Percentiles rank a stretch among this genome's conserved stretches.
These are phyloP conservation scores for Corythucha ciliata DNA, from an alignment of 2,888 invertebrate genomes.

Conservation along the genomic window DNA sequence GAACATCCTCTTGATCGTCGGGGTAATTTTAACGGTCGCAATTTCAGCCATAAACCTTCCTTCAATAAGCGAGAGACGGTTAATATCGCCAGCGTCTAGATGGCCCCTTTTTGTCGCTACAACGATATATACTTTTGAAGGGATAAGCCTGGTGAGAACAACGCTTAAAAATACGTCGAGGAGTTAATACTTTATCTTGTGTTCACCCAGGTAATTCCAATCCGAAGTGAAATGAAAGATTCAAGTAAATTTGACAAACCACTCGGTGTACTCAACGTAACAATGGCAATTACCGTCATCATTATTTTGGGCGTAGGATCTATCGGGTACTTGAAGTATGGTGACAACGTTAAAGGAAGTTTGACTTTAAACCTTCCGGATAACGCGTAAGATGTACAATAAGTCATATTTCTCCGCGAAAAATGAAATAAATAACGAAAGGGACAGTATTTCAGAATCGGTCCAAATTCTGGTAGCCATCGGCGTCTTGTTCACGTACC, in stretches of 20 bases:
- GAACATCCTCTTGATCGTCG: slow-evolving; percentile 64
- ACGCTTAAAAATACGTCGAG: no score
- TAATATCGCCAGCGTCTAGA: slow-evolving; percentile 47
- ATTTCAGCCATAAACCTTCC: slow-evolving; percentile 66
- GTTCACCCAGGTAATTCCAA: slow-evolving; percentile 65
- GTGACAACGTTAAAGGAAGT: slow-evolving; percentile 69
- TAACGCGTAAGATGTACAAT: slow-evolving; percentile 52
- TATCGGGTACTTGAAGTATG: slow-evolving; percentile 80
- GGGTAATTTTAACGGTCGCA: slow-evolving; percentile 66
- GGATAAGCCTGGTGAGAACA: slow-evolving; percentile 78
- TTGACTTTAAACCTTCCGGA: slow-evolving; percentile 73
- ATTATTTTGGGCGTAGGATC: slow-evolving; percentile 77
- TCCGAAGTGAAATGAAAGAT: slow-evolving; percentile 85
- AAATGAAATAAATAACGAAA: no score
- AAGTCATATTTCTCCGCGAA: no score
- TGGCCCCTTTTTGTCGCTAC: slow-evolving; percentile 91
- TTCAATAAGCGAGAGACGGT: slow-evolving; percentile 49
- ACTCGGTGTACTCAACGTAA: slow-evolving; percentile 78
- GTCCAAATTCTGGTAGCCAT: slow-evolving; percentile 76
- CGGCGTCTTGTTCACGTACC: slow-evolving; percentile 82
- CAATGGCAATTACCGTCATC: slow-evolving; percentile 69
- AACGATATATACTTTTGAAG: slow-evolving; percentile 93
- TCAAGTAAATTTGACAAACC: slow-evolving; percentile 68
- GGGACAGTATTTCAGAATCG: slow-evolving; percentile 24
- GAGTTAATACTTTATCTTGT: no score